Percentiles rank a stretch among this genome's conserved stretches.
Evolutionary conservation across 2,113 vertebrate species (phyloP).

Genomic region (Nothocercus julius): DNA sequence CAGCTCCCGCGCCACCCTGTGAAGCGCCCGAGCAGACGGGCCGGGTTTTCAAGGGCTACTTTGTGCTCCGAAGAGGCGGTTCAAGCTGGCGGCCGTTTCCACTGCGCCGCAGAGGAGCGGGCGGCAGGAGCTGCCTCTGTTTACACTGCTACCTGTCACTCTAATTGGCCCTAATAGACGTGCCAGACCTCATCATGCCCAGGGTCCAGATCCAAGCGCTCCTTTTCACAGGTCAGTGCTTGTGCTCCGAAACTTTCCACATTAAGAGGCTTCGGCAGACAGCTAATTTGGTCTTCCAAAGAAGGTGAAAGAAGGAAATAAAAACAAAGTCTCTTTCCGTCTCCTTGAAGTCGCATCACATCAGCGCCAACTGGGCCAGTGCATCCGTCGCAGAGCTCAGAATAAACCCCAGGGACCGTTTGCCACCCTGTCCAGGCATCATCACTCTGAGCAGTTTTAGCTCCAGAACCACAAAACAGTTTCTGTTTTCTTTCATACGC

Average conservation of each 20-base stretch:
- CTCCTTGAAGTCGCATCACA: neutral
- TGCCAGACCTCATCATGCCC: conserved; percentile 37
- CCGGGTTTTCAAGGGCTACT: conserved; percentile 29
- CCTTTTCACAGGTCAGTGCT: conserved; percentile 41
- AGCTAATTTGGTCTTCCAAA: conserved; percentile 30
- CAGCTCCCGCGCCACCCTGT: neutral
- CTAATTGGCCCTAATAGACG: conserved; percentile 55
- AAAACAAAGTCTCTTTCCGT: neutral
- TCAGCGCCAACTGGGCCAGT: neutral
- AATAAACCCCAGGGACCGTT: neutral
- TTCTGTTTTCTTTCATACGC: neutral
- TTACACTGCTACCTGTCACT: conserved; percentile 64
- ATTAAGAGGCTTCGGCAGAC: conserved; percentile 38
- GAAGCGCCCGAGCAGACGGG: neutral
- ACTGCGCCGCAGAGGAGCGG: neutral
- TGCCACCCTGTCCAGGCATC: neutral
- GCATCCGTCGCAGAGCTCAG: neutral
- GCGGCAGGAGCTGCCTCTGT: neutral
- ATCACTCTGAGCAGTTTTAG: neutral
- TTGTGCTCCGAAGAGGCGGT: conserved; percentile 13
- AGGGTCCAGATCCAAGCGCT: conserved; percentile 27
- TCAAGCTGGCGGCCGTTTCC: neutral
- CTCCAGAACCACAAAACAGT: neutral
- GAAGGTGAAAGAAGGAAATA: neutral
- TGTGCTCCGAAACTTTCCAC: conserved; percentile 35